Evolutionary conservation across 2,797 vertebrate genomes (phyloP), one percentile per base, ranked within the genome.

Genomic region (Acanthiza pusilla): DNA sequence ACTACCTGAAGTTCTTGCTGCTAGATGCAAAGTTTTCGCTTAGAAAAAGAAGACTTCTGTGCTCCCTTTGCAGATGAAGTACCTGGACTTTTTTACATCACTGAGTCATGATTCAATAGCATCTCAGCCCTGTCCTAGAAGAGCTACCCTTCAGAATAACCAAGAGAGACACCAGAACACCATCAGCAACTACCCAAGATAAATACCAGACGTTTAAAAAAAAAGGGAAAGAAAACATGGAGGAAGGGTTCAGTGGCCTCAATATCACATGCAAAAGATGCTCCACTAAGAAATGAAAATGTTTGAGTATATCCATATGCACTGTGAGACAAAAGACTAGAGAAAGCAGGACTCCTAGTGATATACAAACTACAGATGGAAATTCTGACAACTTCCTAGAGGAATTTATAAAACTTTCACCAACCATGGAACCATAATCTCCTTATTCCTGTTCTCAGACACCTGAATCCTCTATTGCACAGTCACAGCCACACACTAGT

Each of bases 361-460:
- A 25, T 57, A 66, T 23, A 43, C 34, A 91, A 93, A 89, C 3
- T 88, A 57, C 66, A 90, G 63, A 81, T 74, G 80, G 74, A 91
- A 94, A 80, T 81, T 91, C 60, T 81, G 30, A 85, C 74, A 94
- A 16, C 48, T 92, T 93, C 92, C 76, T 82, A 53, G 12, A 85
- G 48, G 43, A 86, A 74, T 82, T 88, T 50, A 65, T 73, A 82
- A 82, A 94, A 70, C 42, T 94, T 86, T 63, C 11, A 2, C 67
- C 74, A 91, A 21, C 42, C 30, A 32, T 7, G 13, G 38, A 86
- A 61, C 30, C 32, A 6, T 53, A 89, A 65, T 61, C 32, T 92
- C 62, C 48, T 45, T 42, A 47, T 75, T 91, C 45, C 25, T 78
- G 32, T 65, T 66, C 27, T 74, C n/a, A 72, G 57, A 73, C 26